Conservation (phyloP, 1,140 invertebrate genomes). For the Bombus breviceps region DNA sequence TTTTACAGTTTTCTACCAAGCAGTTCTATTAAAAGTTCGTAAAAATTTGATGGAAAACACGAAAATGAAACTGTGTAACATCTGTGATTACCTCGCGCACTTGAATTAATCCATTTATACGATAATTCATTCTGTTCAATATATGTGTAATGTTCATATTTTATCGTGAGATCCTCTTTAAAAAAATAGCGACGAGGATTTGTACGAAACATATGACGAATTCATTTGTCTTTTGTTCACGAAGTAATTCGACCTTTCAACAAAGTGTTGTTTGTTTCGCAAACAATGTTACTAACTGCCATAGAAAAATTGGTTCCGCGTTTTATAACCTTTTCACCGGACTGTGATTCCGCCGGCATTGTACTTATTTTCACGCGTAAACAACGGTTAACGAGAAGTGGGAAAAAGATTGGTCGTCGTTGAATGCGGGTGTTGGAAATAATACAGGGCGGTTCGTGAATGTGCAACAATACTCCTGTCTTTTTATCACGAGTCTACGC, state of each 20-base stretch:
- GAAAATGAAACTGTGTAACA: background rate
- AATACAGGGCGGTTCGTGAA: background rate
- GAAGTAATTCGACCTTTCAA: background rate
- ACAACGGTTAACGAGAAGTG: background rate
- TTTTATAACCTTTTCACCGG: background rate
- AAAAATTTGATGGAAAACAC: background rate
- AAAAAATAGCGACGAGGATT: background rate
- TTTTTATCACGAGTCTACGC: background rate
- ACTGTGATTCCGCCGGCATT: background rate
- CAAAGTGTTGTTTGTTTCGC: background rate
- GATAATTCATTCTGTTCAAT: background rate
- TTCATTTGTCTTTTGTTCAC: background rate
- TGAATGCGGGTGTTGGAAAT: background rate
- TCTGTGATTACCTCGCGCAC: background rate
- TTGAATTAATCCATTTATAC: background rate
- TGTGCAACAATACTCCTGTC: background rate
- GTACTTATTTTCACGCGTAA: constrained; percentile 32
- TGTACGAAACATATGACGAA: background rate
- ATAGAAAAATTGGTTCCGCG: constrained; percentile 1
- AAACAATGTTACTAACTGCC: constrained; percentile 18
- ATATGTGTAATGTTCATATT: background rate
- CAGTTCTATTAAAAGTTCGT: background rate
- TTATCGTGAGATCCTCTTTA: no score
- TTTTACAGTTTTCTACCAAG: background rate
- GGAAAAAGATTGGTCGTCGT: background rate